Base-by-base conservation (phyloP, 2,113 vertebrate genomes). In the Alethe castanea region DNA sequence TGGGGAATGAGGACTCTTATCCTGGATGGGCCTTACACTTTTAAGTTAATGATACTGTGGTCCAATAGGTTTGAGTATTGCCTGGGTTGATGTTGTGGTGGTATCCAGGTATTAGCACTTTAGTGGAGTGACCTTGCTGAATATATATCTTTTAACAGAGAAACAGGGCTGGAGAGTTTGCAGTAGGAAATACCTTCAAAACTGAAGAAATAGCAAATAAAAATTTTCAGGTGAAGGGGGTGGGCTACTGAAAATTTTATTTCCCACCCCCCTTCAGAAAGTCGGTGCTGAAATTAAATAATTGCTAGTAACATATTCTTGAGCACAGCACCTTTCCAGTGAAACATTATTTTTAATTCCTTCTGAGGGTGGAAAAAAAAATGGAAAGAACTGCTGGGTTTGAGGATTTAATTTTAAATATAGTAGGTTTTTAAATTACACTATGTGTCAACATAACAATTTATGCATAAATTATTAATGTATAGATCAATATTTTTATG, bases 191-290 rank as follows among this genome's bases (percentile, higher is more conserved):
- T 6, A 14, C n/a, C 15, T 83, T 66, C 45, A 50, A 40, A 70
- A 71, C 14, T n/a, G 31, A 74, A 42, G 11, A 88, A 59, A 60
- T 38, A n/a, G 28, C 6, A 29, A 42, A 78, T 40, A 56, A 81
- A 92, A 61, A 24, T 62, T 61, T 88, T 17, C 18, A 24, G 17
- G 8, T 38, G n/a, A 38, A 54, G 24, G 8, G 12, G 5, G 9
- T 57, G 50, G 14, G 11, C 31, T 60, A 10, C 6, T 62, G 33
- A 92, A 50, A 19, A 6, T 38, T 71, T 4, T 9, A 52, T 1
- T 11, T 5, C 3, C 1, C 1, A 40, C 5, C 0, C 3, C 5
- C 10, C 29, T 2, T 12, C 4, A 11, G 5, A 50, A 81, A 47
- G 13, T 13, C 1, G 1, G 7, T 73, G 28, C 8, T 70, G 8